Conservation (phyloP, 2,113 vertebrate genomes). For the Megalops atlanticus region DNA sequence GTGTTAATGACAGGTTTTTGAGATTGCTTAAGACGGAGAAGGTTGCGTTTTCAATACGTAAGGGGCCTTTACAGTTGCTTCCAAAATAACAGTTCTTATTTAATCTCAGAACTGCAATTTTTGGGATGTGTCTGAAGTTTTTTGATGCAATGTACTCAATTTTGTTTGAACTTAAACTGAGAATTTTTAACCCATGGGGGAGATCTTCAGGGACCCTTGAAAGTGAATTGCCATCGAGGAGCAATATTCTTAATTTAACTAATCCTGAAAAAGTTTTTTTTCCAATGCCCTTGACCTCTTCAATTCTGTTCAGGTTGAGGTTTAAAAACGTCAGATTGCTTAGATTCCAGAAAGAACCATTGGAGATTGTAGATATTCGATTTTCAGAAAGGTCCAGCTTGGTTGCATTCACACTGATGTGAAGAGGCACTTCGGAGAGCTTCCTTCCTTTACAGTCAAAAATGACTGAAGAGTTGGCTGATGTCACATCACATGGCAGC, state of each 20-base stretch:
- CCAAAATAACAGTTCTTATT: slow-evolving; percentile 40
- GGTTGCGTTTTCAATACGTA: background rate
- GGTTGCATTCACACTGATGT: background rate
- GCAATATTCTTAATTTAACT: slow-evolving; percentile 40
- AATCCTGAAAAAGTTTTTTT: slow-evolving; percentile 38
- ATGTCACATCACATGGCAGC: background rate
- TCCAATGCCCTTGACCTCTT: background rate
- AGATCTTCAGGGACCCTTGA: slow-evolving; percentile 32
- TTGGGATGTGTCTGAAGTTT: slow-evolving; percentile 21
- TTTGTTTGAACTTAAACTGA: slow-evolving; percentile 35
- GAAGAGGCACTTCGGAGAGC: background rate
- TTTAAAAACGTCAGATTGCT: background rate
- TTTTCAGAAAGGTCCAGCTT: background rate
- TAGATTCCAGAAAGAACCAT: background rate
- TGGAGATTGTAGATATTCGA: background rate
- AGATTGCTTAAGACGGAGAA: slow-evolving; percentile 30
- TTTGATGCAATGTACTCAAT: slow-evolving; percentile 36
- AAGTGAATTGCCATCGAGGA: slow-evolving; percentile 39
- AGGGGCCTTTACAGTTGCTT: background rate
- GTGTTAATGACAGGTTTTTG: slow-evolving; percentile 16
- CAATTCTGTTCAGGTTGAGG: background rate
- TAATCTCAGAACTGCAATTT: background rate
- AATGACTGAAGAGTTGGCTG: background rate
- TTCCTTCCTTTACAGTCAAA: slow-evolving; percentile 8
- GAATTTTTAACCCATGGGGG: background rate